phyloP scores from a whole-genome alignment of 2,797 vertebrate genomes.

The Columba guinea region DNA sequence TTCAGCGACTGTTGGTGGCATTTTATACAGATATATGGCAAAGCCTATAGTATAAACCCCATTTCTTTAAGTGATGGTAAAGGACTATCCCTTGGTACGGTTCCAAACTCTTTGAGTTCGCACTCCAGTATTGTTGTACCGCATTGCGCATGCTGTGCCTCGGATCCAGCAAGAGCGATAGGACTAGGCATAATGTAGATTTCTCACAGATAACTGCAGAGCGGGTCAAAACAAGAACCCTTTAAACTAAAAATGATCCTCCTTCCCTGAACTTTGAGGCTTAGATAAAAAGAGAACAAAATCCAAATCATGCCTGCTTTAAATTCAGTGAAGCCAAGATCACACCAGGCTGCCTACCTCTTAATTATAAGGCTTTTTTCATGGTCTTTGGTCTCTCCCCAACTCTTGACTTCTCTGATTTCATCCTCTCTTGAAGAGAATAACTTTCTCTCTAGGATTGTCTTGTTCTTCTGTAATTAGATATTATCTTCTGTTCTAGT shows the following conservation, averaged over 20 bases:
- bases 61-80: not conserved
- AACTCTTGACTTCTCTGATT: not conserved
- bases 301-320: not conserved
- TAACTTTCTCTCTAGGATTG: not conserved
- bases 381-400: not conserved
- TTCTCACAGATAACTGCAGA: constrained; percentile 14
- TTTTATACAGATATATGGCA: not conserved
- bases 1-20: not conserved
- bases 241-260: not conserved
- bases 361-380: not conserved
- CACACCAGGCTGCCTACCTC: not conserved
- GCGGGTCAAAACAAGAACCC: constrained; percentile 35
- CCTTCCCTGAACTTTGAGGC: not conserved
- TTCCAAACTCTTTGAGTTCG: not conserved
- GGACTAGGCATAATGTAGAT: not conserved
- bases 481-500: not conserved
- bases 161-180: not conserved
- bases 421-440: not conserved
- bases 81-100: not conserved
- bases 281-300: not conserved
- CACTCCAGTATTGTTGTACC: not conserved
- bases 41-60: not conserved
- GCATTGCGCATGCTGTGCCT: not conserved
- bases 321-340: not conserved
- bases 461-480: not conserved